A percentile compares a stretch with the other conserved stretches of the same genome.
Conservation (phyloP, 2,888 invertebrate genomes). For the Lamproptera curius region DNA sequence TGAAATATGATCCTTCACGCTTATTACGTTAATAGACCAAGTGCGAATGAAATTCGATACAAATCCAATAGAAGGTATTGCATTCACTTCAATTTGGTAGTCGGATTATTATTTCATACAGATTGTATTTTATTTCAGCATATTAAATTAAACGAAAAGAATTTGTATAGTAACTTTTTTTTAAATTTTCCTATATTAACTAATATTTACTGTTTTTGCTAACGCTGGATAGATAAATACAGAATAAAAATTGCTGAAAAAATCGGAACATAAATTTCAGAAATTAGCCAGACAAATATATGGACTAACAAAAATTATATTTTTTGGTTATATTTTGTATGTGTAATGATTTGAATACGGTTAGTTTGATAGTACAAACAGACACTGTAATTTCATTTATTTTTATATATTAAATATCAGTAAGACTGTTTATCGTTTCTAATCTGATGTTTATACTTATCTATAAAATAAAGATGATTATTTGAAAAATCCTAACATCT, state of each 20-base stretch:
- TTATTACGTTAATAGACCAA: slow-evolving; percentile 41
- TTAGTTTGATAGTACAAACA: too few relatives aligned
- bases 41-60: slow-evolving; percentile 21
- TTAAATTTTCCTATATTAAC: background rate
- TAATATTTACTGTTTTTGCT: background rate
- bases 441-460: too few relatives aligned
- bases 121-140: background rate
- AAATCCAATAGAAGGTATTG: slow-evolving; percentile 8
- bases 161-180: background rate
- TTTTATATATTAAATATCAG: too few relatives aligned
- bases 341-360: too few relatives aligned
- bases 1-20: slow-evolving; percentile 42
- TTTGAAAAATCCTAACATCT: too few relatives aligned
- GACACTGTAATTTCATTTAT: too few relatives aligned
- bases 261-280: too few relatives aligned
- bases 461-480: too few relatives aligned
- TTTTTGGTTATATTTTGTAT: too few relatives aligned
- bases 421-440: too few relatives aligned
- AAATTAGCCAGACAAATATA: too few relatives aligned
- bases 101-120: slow-evolving; percentile 8
- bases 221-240: background rate
- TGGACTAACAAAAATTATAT: too few relatives aligned
- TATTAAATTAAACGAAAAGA: background rate
- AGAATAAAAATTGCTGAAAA: background rate
- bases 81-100: slow-evolving; percentile 19